Base-by-base conservation (phyloP, 2,113 vertebrate genomes). In the Notothenia coriiceps region DNA sequence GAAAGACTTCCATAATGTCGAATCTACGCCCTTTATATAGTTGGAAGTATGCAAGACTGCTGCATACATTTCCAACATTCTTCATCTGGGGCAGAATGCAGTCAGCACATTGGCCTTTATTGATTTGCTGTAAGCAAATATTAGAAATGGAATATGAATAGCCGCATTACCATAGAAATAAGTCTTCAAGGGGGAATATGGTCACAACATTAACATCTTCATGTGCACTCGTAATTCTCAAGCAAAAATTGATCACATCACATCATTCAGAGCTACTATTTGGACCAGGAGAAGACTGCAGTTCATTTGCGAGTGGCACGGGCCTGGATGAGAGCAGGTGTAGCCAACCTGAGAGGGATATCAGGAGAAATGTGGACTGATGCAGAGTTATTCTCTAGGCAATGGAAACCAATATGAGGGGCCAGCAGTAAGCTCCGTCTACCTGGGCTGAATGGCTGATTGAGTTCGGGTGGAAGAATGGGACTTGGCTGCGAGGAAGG, bases 151-250 rank as follows among this genome's bases (percentile, higher is more conserved):
- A 79, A 86, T 79, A 84, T 78, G 83, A 91, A 82, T 88, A 74
- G 80, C 61, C 65, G 57, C 71, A 93, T 93, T 93, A 90, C 74
- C 90, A 93, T 90, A 88, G 86, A 91, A 93, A 93, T 91, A 83
- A 85, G 86, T 59, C 80, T 63, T 81, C 75, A 59, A 29, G 3
- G 55, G 12, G 12, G 54, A 70, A 75, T 75, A 74, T 47, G 49
- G 67, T 49, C 56, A 55, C 46, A 68, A 49, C 74, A 85, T 87
- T 86, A 91, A 87, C 85, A 83, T 82, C 69, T 79, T 75, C 55
- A 88, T 65, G 71, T 80, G 49, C 72, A 63, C 33, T 64, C 40
- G 14, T 66, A 64, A 88, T 75, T 80, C 64, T 75, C 44, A 6
- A 70, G 63, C 67, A 68, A 77, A 87, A 90, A 81, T 64, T 80